Evolutionary conservation across 2,888 invertebrate species (phyloP).

Genomic region (Drosophila colorata): DNA sequence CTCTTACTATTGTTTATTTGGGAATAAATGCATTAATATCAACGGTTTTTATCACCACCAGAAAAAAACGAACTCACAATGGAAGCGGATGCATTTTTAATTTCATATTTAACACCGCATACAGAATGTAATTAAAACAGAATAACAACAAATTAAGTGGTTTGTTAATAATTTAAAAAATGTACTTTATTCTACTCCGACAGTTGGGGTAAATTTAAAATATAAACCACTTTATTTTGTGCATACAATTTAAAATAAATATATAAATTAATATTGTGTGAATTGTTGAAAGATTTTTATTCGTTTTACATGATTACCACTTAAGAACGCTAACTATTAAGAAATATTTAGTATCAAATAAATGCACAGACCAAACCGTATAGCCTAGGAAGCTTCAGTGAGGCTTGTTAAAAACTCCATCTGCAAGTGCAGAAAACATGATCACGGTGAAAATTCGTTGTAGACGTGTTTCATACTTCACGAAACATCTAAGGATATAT

Average conservation of each 20-base stretch:
- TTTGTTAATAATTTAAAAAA: conserved; percentile 81
- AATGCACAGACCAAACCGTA: too few relatives aligned
- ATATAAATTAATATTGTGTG: conserved; percentile 55
- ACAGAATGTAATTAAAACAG: conserved; percentile 79
- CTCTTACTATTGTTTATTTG: conserved; percentile 73
- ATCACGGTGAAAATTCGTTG: too few relatives aligned
- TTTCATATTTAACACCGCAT: conserved; percentile 65
- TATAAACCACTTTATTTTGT: conserved; percentile 19
- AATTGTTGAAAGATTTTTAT: conserved; percentile 21
- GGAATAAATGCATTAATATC: conserved; percentile 78
- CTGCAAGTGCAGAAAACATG: too few relatives aligned
- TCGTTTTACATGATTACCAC: too few relatives aligned
- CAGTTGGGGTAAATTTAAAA: conserved; percentile 40
- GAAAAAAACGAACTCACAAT: conserved; percentile 30
- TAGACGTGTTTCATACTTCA: too few relatives aligned
- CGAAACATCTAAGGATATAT: too few relatives aligned
- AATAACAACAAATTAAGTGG: conserved; percentile 83
- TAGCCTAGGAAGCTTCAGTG: too few relatives aligned
- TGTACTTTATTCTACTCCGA: conserved; percentile 33
- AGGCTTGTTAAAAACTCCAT: too few relatives aligned
- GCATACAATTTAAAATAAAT: conserved; percentile 24
- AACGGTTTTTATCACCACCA: conserved; percentile 30
- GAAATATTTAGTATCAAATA: too few relatives aligned
- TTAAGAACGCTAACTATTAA: too few relatives aligned
- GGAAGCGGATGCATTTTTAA: conserved; percentile 67